Percentiles rank a stretch among this genome's conserved stretches.
Conservation (phyloP, 37 sponge, comb jelly and placozoan genomes). For the Eunapius fragilis region DNA sequence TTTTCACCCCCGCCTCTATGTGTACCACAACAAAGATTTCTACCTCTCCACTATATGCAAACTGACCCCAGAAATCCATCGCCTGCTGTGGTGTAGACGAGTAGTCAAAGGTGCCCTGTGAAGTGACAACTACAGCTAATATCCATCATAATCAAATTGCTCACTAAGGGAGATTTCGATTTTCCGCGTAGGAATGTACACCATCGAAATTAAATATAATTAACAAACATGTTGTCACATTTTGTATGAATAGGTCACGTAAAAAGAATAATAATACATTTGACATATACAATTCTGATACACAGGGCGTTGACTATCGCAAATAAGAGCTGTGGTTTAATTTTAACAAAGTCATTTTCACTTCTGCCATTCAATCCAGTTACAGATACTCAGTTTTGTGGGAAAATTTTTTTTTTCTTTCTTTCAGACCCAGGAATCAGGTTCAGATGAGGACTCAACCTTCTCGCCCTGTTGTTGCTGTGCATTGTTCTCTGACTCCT, state of each 20-base stretch:
- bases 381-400: too few relatives aligned
- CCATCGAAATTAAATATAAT: neutral
- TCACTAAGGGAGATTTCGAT: neutral
- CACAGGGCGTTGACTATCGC: neutral
- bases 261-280: neutral
- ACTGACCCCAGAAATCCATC: neutral
- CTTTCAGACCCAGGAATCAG: constrained; percentile 22
- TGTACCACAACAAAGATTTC: too few relatives aligned
- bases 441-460: neutral
- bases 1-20: too few relatives aligned
- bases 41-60: neutral
- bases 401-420: too few relatives aligned
- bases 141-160: neutral
- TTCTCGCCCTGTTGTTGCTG: neutral
- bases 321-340: neutral
- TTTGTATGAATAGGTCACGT: neutral
- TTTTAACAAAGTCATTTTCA: neutral
- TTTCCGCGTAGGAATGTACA: neutral
- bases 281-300: neutral
- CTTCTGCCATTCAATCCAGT: too few relatives aligned
- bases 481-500: constrained; percentile 1
- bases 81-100: too few relatives aligned
- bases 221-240: too few relatives aligned
- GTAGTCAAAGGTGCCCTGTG: neutral
- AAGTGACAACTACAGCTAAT: neutral